These are phyloP conservation scores for Uloborus diversus DNA, from an alignment of 1,140 invertebrate species.

Conservation along the genomic window DNA sequence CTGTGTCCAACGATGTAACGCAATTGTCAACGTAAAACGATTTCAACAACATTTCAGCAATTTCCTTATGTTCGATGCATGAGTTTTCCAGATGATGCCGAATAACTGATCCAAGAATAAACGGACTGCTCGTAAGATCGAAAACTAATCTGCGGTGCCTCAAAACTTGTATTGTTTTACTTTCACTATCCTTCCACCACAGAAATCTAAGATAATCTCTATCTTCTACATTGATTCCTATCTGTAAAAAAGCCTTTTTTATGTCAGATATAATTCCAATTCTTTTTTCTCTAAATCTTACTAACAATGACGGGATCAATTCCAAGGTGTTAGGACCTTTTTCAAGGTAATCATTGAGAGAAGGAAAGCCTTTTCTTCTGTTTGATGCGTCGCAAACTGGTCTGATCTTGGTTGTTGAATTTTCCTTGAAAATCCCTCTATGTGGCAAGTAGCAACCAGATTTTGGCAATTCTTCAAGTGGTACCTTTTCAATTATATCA, in stretches of 20 bases:
- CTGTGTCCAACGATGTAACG: not conserved
- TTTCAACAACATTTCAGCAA: not conserved
- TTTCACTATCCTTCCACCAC: slow-evolving; percentile 15
- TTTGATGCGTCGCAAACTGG: slow-evolving; percentile 59
- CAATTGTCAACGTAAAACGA: slow-evolving; percentile 19
- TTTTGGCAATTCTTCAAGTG: not conserved
- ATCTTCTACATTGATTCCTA: slow-evolving; percentile 56
- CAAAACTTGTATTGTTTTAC: not conserved
- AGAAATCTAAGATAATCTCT: slow-evolving; percentile 12
- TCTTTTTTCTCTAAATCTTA: slow-evolving; percentile 62
- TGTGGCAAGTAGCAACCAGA: slow-evolving; percentile 56
- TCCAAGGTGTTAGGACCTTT: slow-evolving; percentile 48
- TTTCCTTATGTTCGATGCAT: not conserved
- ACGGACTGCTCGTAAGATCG: not conserved
- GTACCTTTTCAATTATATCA: slow-evolving; percentile 48
- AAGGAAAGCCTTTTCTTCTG: slow-evolving; percentile 55
- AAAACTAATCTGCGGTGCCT: slow-evolving; percentile 2
- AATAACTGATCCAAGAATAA: slow-evolving; percentile 7
- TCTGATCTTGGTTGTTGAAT: slow-evolving; percentile 57
- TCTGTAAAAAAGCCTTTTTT: slow-evolving; percentile 65
- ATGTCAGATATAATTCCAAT: slow-evolving; percentile 65
- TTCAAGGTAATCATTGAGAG: slow-evolving; percentile 49
- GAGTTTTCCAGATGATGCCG: not conserved
- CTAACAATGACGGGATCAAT: slow-evolving; percentile 62
- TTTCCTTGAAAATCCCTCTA: slow-evolving; percentile 54